Evolutionary conservation across 2,888 invertebrate genomes (phyloP), one percentile per base, ranked within the genome.

Genomic region (Hyles lineata): DNA sequence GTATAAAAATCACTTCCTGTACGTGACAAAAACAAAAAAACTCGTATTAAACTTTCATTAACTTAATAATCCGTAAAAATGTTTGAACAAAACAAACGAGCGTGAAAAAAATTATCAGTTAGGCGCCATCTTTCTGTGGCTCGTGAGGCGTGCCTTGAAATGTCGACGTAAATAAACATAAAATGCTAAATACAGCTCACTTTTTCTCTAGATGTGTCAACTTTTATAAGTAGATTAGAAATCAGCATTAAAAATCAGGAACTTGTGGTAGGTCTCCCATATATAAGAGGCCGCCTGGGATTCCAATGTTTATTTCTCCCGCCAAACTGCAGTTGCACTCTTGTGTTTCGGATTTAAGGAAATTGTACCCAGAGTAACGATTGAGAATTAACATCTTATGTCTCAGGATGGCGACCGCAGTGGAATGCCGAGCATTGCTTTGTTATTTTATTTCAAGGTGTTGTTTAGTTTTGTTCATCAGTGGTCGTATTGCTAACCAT

Each of bases 91-190:
- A 63, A 67, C 67, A 67, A 50, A 23, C 67, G 67, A 67, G 67
- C 50, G 43, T 50, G 67, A 50, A 67, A 63, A 43, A 67, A 43
- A 23, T 61, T 61, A 61, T 55, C 70, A 70, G 61, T 60, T 61
- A 70, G 35, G 23, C 67, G 50, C 43, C 67, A 50, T 67, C 23
- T 67, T 67, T 43, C 67, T 43, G 25, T 59, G 70, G 69, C 73
- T 72, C 73, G 73, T 74, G 70, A 72, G 62, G 72, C 63, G 71
- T 75, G 74, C 73, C 73, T 55, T 60, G 35, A 55, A 61, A 73
- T 71, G 74, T 76, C 67, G 55, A 55, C 55, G 73, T 75, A 71
- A 75, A 75, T 75, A 76, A 76, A 75, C 72, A 73, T 76, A 73
- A 72, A 73, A 70, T 50, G 50, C 69, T 50, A 19, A 29, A 19